Conservation (phyloP, 2,888 invertebrate species). For the Lissonota sp. region DNA sequence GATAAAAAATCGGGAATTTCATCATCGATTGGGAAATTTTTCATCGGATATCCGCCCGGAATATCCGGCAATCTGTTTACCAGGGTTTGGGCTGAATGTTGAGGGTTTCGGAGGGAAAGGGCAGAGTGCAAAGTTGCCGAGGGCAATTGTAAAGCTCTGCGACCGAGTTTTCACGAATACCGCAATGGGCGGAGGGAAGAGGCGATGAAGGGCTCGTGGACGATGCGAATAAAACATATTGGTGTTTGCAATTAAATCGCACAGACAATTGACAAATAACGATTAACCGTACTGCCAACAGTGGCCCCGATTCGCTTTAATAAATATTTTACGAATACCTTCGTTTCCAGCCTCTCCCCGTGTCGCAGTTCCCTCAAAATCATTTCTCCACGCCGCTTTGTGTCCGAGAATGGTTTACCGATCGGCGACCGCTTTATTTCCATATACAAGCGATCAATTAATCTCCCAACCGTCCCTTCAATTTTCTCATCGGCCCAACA, state of each 20-base stretch:
- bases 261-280: conserved; percentile 82
- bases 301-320: conserved; percentile 76
- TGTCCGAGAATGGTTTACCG: conserved; percentile 56
- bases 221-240: conserved; percentile 79
- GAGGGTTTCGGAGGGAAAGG: background rate
- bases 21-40: background rate
- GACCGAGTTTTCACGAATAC: conserved; percentile 37
- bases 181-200: background rate
- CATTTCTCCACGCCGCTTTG: conserved; percentile 39
- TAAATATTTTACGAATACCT: conserved; percentile 76
- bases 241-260: conserved; percentile 81
- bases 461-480: conserved; percentile 63
- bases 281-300: conserved; percentile 70
- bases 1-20: too few relatives aligned
- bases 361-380: conserved; percentile 35
- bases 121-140: conserved; percentile 35
- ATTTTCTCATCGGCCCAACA: conserved; percentile 40
- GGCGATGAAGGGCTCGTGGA: conserved; percentile 60
- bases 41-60: conserved; percentile 3
- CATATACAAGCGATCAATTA: conserved; percentile 66
- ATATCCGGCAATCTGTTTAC: conserved; percentile 13
- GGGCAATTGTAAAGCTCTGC: conserved; percentile 31
- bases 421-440: conserved; percentile 56
- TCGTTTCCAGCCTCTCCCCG: conserved; percentile 15
- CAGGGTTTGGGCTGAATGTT: background rate